phyloP scores from a whole-genome alignment of 2,797 vertebrate species.

The Microchirus variegatus region DNA sequence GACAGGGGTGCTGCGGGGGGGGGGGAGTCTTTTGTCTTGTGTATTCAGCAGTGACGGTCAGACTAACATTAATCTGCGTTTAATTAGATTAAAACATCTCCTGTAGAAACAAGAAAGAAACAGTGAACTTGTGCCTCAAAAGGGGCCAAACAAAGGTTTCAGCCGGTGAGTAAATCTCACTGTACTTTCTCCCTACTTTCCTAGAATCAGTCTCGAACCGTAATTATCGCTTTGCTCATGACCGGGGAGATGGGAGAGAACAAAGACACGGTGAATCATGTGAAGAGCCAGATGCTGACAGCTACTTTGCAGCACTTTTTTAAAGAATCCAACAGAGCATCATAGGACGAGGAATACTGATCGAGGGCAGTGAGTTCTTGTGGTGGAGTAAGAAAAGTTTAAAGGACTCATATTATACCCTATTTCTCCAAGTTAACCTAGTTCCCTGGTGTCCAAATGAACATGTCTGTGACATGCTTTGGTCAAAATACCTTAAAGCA shows the following conservation, averaged over 20 bases:
- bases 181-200: constrained; percentile 47
- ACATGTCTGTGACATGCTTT: too few species aligned
- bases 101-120: constrained; percentile 55
- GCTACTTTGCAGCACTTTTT: constrained; percentile 19
- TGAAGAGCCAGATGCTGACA: constrained; percentile 37
- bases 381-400: constrained; percentile 26
- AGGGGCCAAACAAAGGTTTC: constrained; percentile 64
- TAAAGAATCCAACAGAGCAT: constrained; percentile 16
- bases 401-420: too few species aligned
- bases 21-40: constrained; percentile 12
- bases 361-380: constrained; percentile 2
- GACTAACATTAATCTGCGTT: constrained; percentile 69
- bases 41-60: constrained; percentile 43
- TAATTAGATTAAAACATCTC: constrained; percentile 74
- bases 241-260: constrained; percentile 40
- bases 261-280: constrained; percentile 52
- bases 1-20: constrained; percentile 28
- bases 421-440: too few species aligned
- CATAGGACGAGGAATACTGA: constrained; percentile 30
- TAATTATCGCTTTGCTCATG: constrained; percentile 67
- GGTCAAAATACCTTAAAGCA: too few species aligned
- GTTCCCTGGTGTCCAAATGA: too few species aligned
- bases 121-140: constrained; percentile 45
- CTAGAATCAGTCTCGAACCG: constrained; percentile 47
- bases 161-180: constrained; percentile 56